These are phyloP conservation scores for Ptychadena robeensis DNA, from an alignment of 2,797 vertebrate species.

Conservation along the genomic window DNA sequence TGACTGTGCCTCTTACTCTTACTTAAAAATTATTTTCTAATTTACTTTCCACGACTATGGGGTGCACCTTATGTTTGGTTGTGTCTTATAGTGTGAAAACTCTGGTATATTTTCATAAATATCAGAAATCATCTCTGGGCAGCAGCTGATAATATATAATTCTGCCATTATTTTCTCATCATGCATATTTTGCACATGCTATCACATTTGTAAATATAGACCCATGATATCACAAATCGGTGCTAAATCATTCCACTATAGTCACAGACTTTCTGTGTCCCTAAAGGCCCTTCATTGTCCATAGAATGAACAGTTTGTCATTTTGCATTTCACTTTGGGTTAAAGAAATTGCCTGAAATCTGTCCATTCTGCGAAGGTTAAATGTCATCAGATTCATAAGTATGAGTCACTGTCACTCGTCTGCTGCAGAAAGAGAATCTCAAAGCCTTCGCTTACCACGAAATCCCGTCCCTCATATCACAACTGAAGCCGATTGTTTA, in stretches of 20 bases:
- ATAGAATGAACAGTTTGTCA: not conserved
- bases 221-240: not conserved
- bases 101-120: not conserved
- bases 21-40: too few relatives aligned
- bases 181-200: too few relatives aligned
- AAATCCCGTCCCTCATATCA: not conserved
- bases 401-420: slow-evolving; percentile 9
- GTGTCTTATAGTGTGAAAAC: too few relatives aligned
- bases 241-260: not conserved
- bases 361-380: slow-evolving; percentile 28
- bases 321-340: not conserved
- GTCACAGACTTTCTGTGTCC: not conserved
- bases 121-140: not conserved
- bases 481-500: slow-evolving; percentile 31
- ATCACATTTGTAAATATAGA: not conserved
- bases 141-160: not conserved
- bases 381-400: slow-evolving; percentile 10
- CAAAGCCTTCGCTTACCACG: slow-evolving; percentile 7
- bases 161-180: too few relatives aligned
- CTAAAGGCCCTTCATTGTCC: not conserved
- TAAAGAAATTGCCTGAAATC: not conserved
- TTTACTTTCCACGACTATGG: too few relatives aligned
- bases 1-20: too few relatives aligned
- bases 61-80: too few relatives aligned
- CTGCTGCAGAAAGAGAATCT: slow-evolving; percentile 14